Evolutionary conservation across 2,888 invertebrate genomes (phyloP).

Genomic region (Drosophila meridiana): DNA sequence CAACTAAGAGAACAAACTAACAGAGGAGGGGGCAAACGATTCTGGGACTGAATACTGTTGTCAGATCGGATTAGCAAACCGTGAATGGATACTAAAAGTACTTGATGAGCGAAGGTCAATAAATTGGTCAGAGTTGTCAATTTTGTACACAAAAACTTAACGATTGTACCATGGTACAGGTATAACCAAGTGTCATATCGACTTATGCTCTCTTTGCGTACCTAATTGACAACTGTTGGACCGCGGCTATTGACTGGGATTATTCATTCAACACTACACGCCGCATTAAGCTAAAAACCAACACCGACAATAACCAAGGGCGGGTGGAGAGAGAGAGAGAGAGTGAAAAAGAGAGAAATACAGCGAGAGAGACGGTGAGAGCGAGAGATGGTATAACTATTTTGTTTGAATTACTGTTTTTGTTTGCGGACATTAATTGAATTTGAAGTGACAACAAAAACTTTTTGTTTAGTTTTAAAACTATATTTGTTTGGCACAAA

Average conservation of each 20-base stretch:
- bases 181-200: slow-evolving; percentile 10
- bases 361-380: slow-evolving; percentile 26
- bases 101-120: slow-evolving; percentile 26
- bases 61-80: slow-evolving; percentile 26
- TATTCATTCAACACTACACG: slow-evolving; percentile 53
- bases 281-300: slow-evolving; percentile 57
- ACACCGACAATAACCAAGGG: slow-evolving; percentile 69
- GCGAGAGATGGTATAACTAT: slow-evolving; percentile 58
- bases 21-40: slow-evolving; percentile 9
- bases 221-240: slow-evolving; percentile 36
- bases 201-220: slow-evolving; percentile 28
- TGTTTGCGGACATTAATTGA: slow-evolving; percentile 71
- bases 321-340: slow-evolving; percentile 19
- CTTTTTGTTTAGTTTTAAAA: slow-evolving; percentile 64
- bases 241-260: slow-evolving; percentile 25
- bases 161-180: neutral
- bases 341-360: slow-evolving; percentile 32
- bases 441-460: slow-evolving; percentile 76
- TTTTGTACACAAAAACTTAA: neutral
- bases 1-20: slow-evolving; percentile 30
- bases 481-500: slow-evolving; percentile 56
- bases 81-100: slow-evolving; percentile 10
- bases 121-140: slow-evolving; percentile 24
- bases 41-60: neutral
- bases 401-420: slow-evolving; percentile 71